phyloP scores from a whole-genome alignment of 2,113 vertebrate species.

The Elanus axillaris region DNA sequence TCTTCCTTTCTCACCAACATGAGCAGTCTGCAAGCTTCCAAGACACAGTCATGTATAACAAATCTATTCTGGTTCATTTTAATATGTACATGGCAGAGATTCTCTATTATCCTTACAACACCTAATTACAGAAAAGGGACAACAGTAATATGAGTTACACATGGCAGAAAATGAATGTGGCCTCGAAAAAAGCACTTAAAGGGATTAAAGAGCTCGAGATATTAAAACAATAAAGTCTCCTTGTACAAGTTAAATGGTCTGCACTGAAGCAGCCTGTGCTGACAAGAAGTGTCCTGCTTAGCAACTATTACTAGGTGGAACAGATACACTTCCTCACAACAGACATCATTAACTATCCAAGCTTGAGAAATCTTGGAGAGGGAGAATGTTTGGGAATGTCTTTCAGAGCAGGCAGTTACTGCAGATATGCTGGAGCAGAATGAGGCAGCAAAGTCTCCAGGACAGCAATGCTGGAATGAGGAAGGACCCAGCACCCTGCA shows the following conservation, averaged over 20 bases:
- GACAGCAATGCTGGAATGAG: not conserved
- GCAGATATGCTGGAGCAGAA: not conserved
- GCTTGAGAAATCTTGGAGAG: not conserved
- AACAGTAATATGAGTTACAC: not conserved
- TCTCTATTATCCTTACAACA: not conserved
- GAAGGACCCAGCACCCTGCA: not conserved
- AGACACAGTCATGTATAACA: not conserved
- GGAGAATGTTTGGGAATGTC: not conserved
- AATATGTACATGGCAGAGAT: not conserved
- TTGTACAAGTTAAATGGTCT: not conserved
- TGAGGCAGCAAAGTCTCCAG: not conserved
- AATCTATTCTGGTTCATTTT: not conserved
- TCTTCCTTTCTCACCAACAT: not conserved
- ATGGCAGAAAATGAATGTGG: accelerated
- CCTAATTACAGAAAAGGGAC: not conserved
- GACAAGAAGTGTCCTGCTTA: not conserved
- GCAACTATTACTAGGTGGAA: conserved; percentile 58
- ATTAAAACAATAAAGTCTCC: not conserved
- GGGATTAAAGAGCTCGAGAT: not conserved
- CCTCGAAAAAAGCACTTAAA: not conserved
- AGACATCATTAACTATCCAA: not conserved
- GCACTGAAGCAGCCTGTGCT: not conserved
- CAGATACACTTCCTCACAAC: conserved; percentile 32
- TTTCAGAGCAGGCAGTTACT: not conserved
- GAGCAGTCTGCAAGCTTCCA: not conserved